Evolutionary conservation across 2,888 invertebrate species (phyloP).

Genomic region (Leuctra nigra): DNA sequence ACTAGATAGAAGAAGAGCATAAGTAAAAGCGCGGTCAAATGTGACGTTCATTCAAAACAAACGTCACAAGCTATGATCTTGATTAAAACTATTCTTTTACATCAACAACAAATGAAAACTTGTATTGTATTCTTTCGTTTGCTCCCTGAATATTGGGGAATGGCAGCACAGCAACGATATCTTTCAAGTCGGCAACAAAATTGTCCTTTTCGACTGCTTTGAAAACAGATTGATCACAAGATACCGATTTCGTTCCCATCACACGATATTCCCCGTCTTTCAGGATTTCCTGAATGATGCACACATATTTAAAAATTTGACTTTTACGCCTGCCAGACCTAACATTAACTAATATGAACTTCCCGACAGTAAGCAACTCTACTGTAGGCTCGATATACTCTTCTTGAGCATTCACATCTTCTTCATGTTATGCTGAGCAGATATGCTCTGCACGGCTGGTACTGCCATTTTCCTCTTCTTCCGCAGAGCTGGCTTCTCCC

Average conservation of each 20-base stretch:
- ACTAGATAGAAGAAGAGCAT: no score
- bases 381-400: neutral
- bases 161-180: neutral
- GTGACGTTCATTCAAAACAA: no score
- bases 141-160: neutral
- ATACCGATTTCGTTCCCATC: neutral
- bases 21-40: no score
- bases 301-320: neutral
- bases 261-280: neutral
- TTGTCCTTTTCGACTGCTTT: neutral
- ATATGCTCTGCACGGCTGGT: neutral
- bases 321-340: neutral
- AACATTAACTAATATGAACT: neutral
- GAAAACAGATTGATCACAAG: neutral
- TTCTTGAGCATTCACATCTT: neutral
- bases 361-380: neutral
- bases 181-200: neutral
- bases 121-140: neutral
- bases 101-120: neutral
- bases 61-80: no score
- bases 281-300: neutral
- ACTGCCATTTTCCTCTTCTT: neutral
- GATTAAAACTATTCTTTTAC: no score
- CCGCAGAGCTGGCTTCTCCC: neutral
- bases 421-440: no score